Evolutionary conservation across 2,888 invertebrate species (phyloP).

Genomic region (Crocallis elinguaria): DNA sequence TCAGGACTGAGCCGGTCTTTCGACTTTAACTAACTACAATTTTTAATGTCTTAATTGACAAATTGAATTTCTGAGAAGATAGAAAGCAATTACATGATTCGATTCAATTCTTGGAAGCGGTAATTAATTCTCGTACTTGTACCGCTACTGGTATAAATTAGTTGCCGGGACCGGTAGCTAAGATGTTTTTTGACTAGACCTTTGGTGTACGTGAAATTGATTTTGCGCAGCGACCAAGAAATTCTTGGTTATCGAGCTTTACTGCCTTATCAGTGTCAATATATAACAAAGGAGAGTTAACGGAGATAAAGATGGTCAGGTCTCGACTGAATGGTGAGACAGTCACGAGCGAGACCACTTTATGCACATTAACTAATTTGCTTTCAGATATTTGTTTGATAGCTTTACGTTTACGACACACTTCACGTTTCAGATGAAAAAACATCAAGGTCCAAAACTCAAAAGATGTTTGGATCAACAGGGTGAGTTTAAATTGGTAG

Average conservation of each 20-base stretch:
- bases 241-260: conserved; percentile 59
- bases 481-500: too few relatives aligned
- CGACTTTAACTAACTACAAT: conserved; percentile 49
- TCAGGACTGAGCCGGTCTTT: conserved; percentile 56
- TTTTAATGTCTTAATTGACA: conserved; percentile 69
- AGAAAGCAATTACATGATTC: conserved; percentile 53
- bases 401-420: conserved; percentile 64
- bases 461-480: too few relatives aligned
- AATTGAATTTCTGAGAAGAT: conserved; percentile 58
- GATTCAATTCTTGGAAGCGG: conserved; percentile 50
- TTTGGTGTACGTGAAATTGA: conserved; percentile 42
- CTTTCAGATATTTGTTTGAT: conserved; percentile 70
- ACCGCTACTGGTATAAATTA: conserved; percentile 53
- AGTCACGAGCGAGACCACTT: conserved; percentile 79
- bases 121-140: conserved; percentile 50
- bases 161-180: conserved; percentile 45
- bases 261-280: conserved; percentile 67
- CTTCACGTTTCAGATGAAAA: conserved; percentile 51
- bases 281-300: conserved; percentile 69
- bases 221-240: conserved; percentile 62
- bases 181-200: conserved; percentile 39
- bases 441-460: conserved; percentile 54
- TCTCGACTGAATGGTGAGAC: conserved; percentile 58
- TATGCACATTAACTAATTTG: conserved; percentile 74
- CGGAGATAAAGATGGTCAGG: conserved; percentile 64